phyloP scores from a whole-genome alignment of 2,113 vertebrate species.

The Trogon surrucura region DNA sequence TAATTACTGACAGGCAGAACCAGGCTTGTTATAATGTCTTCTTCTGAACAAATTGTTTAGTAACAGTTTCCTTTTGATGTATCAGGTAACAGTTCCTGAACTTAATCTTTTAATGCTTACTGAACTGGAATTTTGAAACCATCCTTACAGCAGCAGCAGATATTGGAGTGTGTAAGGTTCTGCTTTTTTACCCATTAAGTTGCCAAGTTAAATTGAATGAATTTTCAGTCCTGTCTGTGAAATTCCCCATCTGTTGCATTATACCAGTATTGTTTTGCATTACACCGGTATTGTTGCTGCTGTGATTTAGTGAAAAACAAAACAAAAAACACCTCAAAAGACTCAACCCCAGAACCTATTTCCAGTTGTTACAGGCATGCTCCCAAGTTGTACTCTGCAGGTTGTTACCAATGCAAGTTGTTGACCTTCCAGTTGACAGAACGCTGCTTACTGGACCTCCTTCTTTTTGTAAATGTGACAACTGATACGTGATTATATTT shows the following conservation, averaged over 20 bases:
- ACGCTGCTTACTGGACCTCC: background rate
- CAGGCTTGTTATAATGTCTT: background rate
- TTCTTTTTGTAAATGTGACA: background rate
- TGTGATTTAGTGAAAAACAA: background rate
- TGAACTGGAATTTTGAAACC: background rate
- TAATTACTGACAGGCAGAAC: background rate
- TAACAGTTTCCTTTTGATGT: background rate
- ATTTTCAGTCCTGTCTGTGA: background rate
- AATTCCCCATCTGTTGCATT: background rate
- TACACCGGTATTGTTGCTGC: background rate
- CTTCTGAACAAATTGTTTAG: background rate
- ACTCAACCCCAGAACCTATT: background rate
- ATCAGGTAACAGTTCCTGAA: background rate
- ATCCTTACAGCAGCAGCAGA: background rate
- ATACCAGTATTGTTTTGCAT: background rate
- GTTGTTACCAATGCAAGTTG: fast-evolving
- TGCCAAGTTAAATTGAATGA: background rate
- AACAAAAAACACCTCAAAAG: background rate
- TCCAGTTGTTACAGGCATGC: background rate
- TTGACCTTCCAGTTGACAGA: background rate
- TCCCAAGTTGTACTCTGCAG: background rate
- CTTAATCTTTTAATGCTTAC: background rate
- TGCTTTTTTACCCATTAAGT: background rate
- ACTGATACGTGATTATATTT: background rate
- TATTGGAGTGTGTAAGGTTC: background rate